Base-by-base conservation (phyloP, 2,888 invertebrate species). In the Nomada goodeniana region DNA sequence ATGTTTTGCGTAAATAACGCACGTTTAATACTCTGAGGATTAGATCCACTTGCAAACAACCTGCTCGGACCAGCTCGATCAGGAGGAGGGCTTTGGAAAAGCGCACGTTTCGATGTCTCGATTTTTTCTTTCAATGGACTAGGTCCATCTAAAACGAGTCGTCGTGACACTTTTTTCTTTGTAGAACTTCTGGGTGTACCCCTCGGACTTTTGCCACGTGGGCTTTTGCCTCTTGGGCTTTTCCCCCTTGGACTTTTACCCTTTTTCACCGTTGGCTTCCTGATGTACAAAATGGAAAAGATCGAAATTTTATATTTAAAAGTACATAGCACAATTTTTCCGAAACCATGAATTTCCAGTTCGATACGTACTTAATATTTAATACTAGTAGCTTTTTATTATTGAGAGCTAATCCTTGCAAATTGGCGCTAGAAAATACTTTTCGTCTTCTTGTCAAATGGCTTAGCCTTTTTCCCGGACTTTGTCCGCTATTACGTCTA, bases 391-490 rank as follows among this genome's bases (percentile, higher is more conserved):
- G 96, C 72, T 95, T 92, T 72, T 92, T 93, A 76, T 93, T 92
- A 3, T 89, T 83, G 57, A 91, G 84, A 44, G 89, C 90, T 73
- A 92, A 73, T 60, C 90, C 94, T 88, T 95, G 95, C 80, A 96
- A 92, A 92, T 95, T 96, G 0, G 96, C 96, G 63, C 96, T 97
- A 74, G 97, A 97, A 93, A 97, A 97, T 1, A 96, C 96, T 88
- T 96, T 96, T 69, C 97, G 95, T 10, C 97, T 94, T 74, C 96
- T 95, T 1, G 97, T 97, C 89, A 97, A 94, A 91, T 97, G 97
- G 78, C 97, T 97, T 23, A 97, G 93, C 9, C 97, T 95, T 80
- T 96, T 95, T 0, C 97, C 97, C 0, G 97, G 97, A 1, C 97
- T 97, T 91, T 96, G 94, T 5, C 94, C 94, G 47, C 94, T 92